Base-by-base conservation (phyloP, 2,113 vertebrate species). In the Phodopus roborovskii region DNA sequence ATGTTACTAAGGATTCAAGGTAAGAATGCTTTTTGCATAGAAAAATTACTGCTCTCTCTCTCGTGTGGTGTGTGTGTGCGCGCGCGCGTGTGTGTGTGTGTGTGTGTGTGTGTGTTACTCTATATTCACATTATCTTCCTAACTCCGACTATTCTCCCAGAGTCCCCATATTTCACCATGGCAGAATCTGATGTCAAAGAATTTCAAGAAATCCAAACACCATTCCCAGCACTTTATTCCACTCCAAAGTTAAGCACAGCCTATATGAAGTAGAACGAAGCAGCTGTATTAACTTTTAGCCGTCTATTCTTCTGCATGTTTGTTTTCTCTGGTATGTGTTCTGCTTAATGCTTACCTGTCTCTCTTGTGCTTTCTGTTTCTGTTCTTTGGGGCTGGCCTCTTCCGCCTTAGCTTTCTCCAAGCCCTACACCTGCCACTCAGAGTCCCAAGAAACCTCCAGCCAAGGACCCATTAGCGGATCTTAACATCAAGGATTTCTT, bases 401-500 rank as follows among this genome's bases (percentile, higher is more conserved):
- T 93, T 62, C 82, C 58, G 95, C 89, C 20, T 86, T 98, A 99
- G 99, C 98, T 99, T 96, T 99, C 99, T 98, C 99, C 99, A 98
- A 99, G 99, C 98, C 99, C 99, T 98, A 99, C 99, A 98, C 98
- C 99, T 98, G 98, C 98, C 98, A 99, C 98, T 98, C 99, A 99
- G 98, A 99, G 99, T 98, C 99, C 99, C 98, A 99, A 99, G 98
- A 99, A 99, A 98, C 99, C 99, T 97, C 99, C 99, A 97, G 97
- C 99, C 98, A 99, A 99, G 99, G 99, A 99, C 98, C 99, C 99
- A 91, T 99, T 99, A 99, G 99, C 99, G 98, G 99, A 99, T 97
- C 99, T 99, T 97, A 99, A 99, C 98, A 99, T 99, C 99, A 99
- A 99, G 99, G 99, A 99, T 99, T 99, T 99, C 99, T 99, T 99